phyloP scores from a whole-genome alignment of 1,140 invertebrate genomes.

The Brachystomella parvula region DNA sequence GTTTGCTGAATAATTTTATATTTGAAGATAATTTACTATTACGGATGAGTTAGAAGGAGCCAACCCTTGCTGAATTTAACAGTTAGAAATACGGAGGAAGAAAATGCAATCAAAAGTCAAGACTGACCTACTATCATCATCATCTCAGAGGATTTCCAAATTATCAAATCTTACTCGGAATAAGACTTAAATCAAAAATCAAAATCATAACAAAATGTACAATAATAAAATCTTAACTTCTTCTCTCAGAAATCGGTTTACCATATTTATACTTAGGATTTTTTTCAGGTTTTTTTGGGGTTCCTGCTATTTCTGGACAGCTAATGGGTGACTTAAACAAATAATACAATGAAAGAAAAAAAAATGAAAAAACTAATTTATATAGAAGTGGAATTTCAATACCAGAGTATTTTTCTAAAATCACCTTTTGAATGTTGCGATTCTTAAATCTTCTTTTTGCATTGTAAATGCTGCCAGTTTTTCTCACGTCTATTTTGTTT shows the following conservation, averaged over 20 bases:
- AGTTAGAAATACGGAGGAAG: neutral
- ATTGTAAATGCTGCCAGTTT: no score
- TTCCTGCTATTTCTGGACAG: no score
- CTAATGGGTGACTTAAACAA: no score
- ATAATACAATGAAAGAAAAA: no score
- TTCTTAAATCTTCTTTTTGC: no score
- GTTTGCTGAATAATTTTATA: neutral
- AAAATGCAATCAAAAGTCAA: neutral
- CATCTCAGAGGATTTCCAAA: neutral
- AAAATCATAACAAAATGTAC: constrained; percentile 10
- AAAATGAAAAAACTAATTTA: no score
- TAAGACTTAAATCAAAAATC: neutral
- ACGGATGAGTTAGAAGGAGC: neutral
- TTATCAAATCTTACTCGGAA: neutral
- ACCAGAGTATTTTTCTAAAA: no score
- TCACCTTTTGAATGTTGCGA: no score
- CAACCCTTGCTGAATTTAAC: neutral
- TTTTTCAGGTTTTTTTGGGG: neutral
- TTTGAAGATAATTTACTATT: neutral
- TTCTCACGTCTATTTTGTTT: no score
- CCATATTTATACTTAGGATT: neutral
- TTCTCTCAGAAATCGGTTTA: neutral
- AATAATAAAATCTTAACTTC: neutral
- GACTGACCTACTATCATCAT: neutral
- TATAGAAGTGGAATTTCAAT: no score